Conservation (phyloP, 2,113 vertebrate genomes). For the Leucopternis melanops region DNA sequence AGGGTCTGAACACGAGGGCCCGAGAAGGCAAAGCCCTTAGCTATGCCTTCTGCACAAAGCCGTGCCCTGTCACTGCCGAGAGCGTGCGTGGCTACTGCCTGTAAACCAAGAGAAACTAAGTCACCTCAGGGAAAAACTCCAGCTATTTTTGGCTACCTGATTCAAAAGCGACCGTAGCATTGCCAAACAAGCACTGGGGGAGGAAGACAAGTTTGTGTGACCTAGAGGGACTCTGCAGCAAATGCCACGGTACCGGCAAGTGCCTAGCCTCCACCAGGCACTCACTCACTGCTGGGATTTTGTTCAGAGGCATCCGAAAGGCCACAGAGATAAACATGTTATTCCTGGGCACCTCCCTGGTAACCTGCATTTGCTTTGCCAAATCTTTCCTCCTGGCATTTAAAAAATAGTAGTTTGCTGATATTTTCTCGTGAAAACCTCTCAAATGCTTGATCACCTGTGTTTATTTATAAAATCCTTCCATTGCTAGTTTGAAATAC, state of each 20-base stretch:
- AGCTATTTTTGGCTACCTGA: neutral
- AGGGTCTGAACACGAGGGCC: neutral
- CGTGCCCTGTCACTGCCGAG: neutral
- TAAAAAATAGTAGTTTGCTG: neutral
- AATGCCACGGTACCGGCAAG: neutral
- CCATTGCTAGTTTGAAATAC: neutral
- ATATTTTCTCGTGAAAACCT: neutral
- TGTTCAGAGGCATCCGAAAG: neutral
- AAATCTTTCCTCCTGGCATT: neutral
- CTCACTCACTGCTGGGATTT: neutral
- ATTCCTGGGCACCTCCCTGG: neutral
- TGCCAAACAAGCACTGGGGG: neutral
- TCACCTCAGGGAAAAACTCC: neutral
- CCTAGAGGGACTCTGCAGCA: neutral
- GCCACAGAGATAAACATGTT: fast-evolving
- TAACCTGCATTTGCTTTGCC: neutral
- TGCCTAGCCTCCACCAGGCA: neutral
- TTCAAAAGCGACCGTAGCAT: neutral
- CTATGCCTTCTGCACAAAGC: neutral
- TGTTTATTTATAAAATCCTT: neutral
- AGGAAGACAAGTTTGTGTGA: neutral
- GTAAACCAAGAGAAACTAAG: neutral
- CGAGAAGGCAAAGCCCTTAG: neutral
- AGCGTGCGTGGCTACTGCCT: neutral
- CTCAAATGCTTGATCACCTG: neutral